A percentile compares a stretch with the other conserved stretches of the same genome.
Evolutionary conservation across 2,113 vertebrate genomes (phyloP).

Genomic region (Siniperca chuatsi): DNA sequence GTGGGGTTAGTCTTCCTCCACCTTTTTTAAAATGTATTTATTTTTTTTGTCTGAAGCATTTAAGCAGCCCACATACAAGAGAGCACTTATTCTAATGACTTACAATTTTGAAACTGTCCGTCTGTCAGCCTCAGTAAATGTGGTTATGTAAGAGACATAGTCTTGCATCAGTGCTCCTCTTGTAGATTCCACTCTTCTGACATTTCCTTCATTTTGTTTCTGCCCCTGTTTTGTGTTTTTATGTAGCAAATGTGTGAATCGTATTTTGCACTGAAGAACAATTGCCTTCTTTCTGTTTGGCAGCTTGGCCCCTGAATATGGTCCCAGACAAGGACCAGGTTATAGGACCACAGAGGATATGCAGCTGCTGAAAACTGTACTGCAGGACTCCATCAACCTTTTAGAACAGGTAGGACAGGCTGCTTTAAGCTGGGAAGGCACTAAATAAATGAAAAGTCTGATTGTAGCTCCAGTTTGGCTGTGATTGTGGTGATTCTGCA

Average conservation of each 20-base stretch:
- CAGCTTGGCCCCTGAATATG: conserved; percentile 72
- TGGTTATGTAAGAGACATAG: conserved; percentile 33
- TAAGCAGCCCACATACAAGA: conserved; percentile 31
- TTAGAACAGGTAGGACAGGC: conserved; percentile 88
- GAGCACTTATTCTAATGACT: conserved; percentile 48
- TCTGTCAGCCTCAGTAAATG: conserved; percentile 17
- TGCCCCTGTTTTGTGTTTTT: neutral
- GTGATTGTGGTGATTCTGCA: neutral
- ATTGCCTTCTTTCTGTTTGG: neutral
- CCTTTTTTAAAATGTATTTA: neutral
- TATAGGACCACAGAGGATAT: conserved; percentile 70
- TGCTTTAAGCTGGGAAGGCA: neutral
- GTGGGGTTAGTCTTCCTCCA: neutral
- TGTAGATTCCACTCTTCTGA: neutral
- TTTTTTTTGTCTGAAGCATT: conserved; percentile 9
- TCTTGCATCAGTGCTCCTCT: conserved; percentile 11
- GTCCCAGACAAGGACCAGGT: conserved; percentile 47
- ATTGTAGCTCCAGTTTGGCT: neutral
- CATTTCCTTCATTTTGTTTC: neutral
- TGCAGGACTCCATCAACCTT: conserved; percentile 93
- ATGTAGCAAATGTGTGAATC: neutral
- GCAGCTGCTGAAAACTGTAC: conserved; percentile 87
- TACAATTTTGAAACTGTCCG: conserved; percentile 18
- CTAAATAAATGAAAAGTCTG: neutral
- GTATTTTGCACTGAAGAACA: neutral